phyloP scores from a whole-genome alignment of 92 coral and sea anemone species.

The Epizoanthus illoricatus region DNA sequence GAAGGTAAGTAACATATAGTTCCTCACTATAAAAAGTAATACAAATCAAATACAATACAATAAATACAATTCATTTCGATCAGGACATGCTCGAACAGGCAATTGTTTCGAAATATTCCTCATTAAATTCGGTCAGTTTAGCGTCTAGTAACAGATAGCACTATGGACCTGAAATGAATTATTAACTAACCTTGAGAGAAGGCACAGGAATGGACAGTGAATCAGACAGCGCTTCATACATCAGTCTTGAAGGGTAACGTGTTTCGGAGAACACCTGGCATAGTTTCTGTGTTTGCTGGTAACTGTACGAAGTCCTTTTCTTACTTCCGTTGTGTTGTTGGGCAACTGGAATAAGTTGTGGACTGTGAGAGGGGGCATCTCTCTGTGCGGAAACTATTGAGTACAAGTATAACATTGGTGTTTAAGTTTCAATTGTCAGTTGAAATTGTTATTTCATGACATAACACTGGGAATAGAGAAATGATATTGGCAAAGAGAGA shows the following conservation, averaged over 20 bases:
- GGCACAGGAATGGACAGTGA: not conserved
- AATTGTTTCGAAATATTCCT: too few relatives aligned
- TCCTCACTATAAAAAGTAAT: too few relatives aligned
- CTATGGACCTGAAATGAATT: not conserved
- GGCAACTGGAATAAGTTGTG: not conserved
- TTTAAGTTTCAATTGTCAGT: too few relatives aligned
- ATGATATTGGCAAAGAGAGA: too few relatives aligned
- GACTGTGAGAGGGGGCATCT: not conserved
- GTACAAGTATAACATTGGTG: too few relatives aligned
- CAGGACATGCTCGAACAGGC: too few relatives aligned
- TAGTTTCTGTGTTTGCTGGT: constrained; percentile 1
- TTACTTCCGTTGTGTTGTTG: not conserved
- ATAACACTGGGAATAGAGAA: too few relatives aligned
- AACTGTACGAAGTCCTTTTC: not conserved
- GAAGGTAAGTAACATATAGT: too few relatives aligned
- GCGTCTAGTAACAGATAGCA: not conserved
- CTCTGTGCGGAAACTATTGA: not conserved
- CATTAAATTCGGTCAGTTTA: too few relatives aligned
- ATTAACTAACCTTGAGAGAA: not conserved
- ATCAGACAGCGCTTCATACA: not conserved
- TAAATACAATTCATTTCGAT: too few relatives aligned
- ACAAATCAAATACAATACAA: too few relatives aligned
- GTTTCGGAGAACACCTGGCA: not conserved
- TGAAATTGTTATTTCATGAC: too few relatives aligned
- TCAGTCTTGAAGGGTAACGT: not conserved